Percentiles rank a stretch among this genome's conserved stretches.
Evolutionary conservation across 2,888 invertebrate species (phyloP).

Genomic region (Euphydryas editha): DNA sequence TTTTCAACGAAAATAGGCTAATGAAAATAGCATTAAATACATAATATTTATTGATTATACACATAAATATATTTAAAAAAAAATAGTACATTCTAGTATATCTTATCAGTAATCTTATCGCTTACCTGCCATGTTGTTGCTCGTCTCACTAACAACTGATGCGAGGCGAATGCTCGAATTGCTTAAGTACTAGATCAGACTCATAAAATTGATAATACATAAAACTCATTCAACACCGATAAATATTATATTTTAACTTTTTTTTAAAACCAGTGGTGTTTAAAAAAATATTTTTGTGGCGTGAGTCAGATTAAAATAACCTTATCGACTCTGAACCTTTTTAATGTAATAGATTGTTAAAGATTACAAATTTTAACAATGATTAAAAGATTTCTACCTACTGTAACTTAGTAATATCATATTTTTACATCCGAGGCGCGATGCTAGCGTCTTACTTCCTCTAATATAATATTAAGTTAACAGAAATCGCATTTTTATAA

Average conservation of each 20-base stretch:
- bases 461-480: too few relatives aligned
- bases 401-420: too few relatives aligned
- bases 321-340: too few relatives aligned
- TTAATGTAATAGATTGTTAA: too few relatives aligned
- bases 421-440: too few relatives aligned
- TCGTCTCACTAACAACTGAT: conserved; percentile 47
- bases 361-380: too few relatives aligned
- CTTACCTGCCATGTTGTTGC: conserved; percentile 56
- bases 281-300: not conserved
- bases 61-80: too few relatives aligned
- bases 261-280: not conserved
- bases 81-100: conserved; percentile 31
- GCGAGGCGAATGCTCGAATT: conserved; percentile 37
- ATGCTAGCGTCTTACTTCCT: too few relatives aligned
- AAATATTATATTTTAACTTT: not conserved
- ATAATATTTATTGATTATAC: too few relatives aligned
- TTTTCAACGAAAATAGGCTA: conserved; percentile 27
- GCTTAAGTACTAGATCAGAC: conserved; percentile 45
- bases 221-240: conserved; percentile 9
- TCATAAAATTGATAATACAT: conserved; percentile 34
- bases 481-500: too few relatives aligned
- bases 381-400: too few relatives aligned
- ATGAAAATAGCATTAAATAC: conserved; percentile 22
- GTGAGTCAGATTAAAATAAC: not conserved
- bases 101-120: conserved; percentile 50